Evolutionary conservation across 2,797 vertebrate genomes (phyloP), one percentile per base, ranked within the genome.

Genomic region (Bradypodion pumilum): DNA sequence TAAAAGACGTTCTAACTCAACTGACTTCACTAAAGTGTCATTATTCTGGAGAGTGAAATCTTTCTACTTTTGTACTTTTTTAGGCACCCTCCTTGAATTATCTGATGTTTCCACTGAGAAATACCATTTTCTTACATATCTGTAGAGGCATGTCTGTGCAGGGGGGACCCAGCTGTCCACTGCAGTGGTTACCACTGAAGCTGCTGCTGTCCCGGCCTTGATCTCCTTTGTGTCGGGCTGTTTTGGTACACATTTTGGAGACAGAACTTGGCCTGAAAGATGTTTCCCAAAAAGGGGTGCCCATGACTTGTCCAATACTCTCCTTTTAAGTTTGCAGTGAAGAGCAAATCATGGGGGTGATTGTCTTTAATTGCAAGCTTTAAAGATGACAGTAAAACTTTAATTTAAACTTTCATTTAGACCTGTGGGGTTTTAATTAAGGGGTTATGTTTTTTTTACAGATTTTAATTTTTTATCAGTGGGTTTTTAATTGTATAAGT

Each of bases 31-130:
- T 95, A 94, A 95, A 94, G 81, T 93, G 65, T 89, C 86, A 89
- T 49, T 91, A 90, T 90, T 91, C 89, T 89, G 84, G 89, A 94
- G 90, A 92, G 94, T 92, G 13, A 89, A 89, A 91, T 94, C 92
- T 96, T 96, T 95, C 91, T 96, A 96, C 95, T 95, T 95, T 92
- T 95, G 83, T 92, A 93, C 92, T 91, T 92, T 93, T 95, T 93
- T 95, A 95, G 95, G 92, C 89, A 94, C 95, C 92, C 93, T 90
- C 92, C 90, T 95, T 94, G 94, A 95, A 94, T 91, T 92, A 90
- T 82, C 86, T 94, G 91, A 88, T 88, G 87, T 94, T 93, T 92
- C 90, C 92, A 91, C 84, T 90, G 89, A 91, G 92, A 73, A 93
- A 85, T 88, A 93, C 90, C 74, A 83, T 90, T 91, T 94, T 92